Evolutionary conservation across 2,797 vertebrate species (phyloP).

Genomic region (Emydoidea blandingii): DNA sequence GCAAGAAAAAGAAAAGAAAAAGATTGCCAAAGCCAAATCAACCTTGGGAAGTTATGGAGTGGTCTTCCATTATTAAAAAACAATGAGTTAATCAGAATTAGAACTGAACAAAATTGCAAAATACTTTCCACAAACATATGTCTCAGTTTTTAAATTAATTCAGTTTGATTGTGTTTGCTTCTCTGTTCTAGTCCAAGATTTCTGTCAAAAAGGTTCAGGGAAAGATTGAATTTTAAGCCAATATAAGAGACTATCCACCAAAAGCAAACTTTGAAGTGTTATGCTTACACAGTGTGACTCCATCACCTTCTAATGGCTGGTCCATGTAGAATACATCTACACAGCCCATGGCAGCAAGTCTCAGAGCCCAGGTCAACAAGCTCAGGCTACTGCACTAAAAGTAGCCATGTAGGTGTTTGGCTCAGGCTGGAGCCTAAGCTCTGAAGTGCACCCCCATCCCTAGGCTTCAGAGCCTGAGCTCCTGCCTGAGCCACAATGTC

Average conservation of each 20-base stretch:
- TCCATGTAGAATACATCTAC: too few relatives aligned
- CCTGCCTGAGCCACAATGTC: too few relatives aligned
- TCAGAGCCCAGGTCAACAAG: too few relatives aligned
- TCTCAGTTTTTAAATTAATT: neutral
- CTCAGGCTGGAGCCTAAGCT: too few relatives aligned
- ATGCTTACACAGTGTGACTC: neutral
- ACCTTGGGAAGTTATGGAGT: neutral
- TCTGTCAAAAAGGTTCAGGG: neutral
- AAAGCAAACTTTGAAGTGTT: neutral
- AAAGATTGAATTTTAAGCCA: neutral
- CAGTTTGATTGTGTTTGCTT: neutral
- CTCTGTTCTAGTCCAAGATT: neutral
- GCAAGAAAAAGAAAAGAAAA: neutral
- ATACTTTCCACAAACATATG: neutral
- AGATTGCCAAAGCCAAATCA: neutral
- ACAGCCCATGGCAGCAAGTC: too few relatives aligned
- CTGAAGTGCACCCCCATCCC: too few relatives aligned
- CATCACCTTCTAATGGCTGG: neutral
- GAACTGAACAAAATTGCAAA: neutral
- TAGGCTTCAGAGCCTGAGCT: too few relatives aligned
- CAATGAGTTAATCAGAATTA: slow-evolving; percentile 24
- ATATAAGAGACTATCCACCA: neutral
- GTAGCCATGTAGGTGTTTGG: neutral
- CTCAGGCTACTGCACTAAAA: neutral
- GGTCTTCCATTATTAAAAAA: neutral